Evolutionary conservation across 1,140 invertebrate species (phyloP), one percentile per base, ranked within the genome.

Genomic region (Pachyrhynchus sulphureomaculatus): DNA sequence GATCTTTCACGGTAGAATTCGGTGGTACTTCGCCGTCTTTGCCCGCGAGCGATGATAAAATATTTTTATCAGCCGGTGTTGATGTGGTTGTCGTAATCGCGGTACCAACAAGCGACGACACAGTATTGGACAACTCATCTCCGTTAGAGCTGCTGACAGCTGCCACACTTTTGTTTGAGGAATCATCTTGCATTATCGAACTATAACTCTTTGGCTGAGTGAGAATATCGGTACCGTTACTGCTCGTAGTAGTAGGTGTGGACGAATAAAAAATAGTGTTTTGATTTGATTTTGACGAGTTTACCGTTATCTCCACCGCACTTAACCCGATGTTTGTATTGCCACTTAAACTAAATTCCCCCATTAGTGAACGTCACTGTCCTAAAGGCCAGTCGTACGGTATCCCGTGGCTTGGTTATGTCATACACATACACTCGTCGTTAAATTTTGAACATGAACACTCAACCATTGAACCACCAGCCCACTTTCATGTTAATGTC

Each of bases 271-370:
- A 76, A 67, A 75, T 70, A 44, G 72, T 64, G 57, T 65, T 74
- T 56, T 66, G 67, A 55, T 65, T 75, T 52, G 58, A 67, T 51
- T 75, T 75, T 13, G 68, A 55, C 23, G 69, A 64, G 61, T 71
- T 75, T 52, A 74, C 71, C 37, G 69, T 64, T 65, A 75, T 72
- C 52, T 75, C 75, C 39, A 75, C 74, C 47, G 72, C 70, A 71
- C 73, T 71, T 63, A 74, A 72, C 66, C 72, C 72, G 56, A 75
- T 75, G 64, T 75, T 76, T 53, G 73, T 63, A 70, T 72, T 73
- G 44, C 67, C 69, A 71, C 69, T 75, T 62, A 74, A 72, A 70
- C 71, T 76, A 71, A 76, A 76, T 68, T 76, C 75, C 67, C 75
- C 75, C 75, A 76, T 76, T 72, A 75, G 73, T 65, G 55, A 65